A percentile compares a stretch with the other conserved stretches of the same genome.
Evolutionary conservation across 2,888 invertebrate genomes (phyloP).

Genomic region (Pristionchus mayeri): DNA sequence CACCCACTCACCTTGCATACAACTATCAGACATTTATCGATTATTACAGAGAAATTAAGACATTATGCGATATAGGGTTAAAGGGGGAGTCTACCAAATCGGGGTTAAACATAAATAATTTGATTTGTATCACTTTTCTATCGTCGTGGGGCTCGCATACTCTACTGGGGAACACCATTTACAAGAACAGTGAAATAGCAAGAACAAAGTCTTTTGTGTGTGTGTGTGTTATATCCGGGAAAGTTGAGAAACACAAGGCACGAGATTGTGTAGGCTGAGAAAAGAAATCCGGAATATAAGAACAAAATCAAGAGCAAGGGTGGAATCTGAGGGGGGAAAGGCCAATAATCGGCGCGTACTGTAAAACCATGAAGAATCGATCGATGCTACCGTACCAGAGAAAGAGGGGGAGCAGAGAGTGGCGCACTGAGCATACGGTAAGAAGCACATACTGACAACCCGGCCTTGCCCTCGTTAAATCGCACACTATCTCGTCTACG

Average conservation of each 20-base stretch:
- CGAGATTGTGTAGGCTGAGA: neutral
- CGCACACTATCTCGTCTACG: too few relatives aligned
- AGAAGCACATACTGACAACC: constrained; percentile 25
- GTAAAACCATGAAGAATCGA: constrained; percentile 35
- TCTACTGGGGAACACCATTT: neutral
- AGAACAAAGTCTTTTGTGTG: neutral
- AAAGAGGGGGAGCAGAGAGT: neutral
- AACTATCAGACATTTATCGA: constrained; percentile 41
- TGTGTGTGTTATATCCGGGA: constrained; percentile 4
- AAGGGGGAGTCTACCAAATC: neutral
- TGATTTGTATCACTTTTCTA: constrained; percentile 16
- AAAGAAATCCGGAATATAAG: neutral
- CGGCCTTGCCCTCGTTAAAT: neutral
- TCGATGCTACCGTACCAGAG: constrained; percentile 41
- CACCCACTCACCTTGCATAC: neutral
- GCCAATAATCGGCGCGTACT: neutral
- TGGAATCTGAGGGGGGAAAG: neutral
- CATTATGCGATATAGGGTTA: constrained; percentile 24
- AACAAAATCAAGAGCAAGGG: neutral
- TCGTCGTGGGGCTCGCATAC: neutral
- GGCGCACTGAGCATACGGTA: constrained; percentile 14
- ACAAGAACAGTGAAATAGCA: neutral
- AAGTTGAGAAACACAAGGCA: neutral
- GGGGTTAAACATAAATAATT: constrained; percentile 9
- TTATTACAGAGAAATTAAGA: constrained; percentile 17